Base-by-base conservation (phyloP, 2,113 vertebrate genomes). In the Brachypodius melanocephalos region DNA sequence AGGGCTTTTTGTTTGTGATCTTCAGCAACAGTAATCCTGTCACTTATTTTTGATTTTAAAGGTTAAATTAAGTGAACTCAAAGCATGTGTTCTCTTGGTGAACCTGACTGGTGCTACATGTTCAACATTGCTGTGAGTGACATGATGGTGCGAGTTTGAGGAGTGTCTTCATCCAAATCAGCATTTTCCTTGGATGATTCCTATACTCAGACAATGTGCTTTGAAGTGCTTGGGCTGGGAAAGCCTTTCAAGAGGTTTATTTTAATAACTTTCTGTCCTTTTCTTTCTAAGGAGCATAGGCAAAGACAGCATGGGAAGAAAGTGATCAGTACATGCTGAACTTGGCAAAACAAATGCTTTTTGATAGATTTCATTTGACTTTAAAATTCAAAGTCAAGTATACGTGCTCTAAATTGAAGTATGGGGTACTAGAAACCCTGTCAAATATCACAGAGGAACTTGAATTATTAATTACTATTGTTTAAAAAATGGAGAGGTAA, bases 211-310 rank as follows among this genome's bases (percentile, higher is more conserved):
- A 58, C 8, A 34, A 62, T 8, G 14, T 57, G 4, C 32, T 59
- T 80, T 54, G 32, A 58, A 68, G 29, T 17, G 5, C 18, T 57
- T 38, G 46, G 42, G 12, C 42, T 15, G 3, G 21, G 6, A 45
- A 88, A 49, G 8, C 7, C 9, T 90, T 48, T 51, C 2, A 4
- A 48, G 36, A 66, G 32, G 29, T 20, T 83, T 86, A 46, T 76
- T 88, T 88, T 66, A 85, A 65, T 69, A 69, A 45, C 46, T 83
- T 86, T 42, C 8, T 93, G 63, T 62, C 46, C 48, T 78, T 87
- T 78, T 85, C 26, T 67, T 95, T 86, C 57, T 59, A 63, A 74
- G 68, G 43, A 74, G 43, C 1, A 0, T 38, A 89, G 24, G 16
- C n/a, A 76, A 93, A 83, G 55, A 0, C 3, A 83, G 13, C 42